Conservation (phyloP, 2,113 vertebrate species). For the Circaetus cinerascens region DNA sequence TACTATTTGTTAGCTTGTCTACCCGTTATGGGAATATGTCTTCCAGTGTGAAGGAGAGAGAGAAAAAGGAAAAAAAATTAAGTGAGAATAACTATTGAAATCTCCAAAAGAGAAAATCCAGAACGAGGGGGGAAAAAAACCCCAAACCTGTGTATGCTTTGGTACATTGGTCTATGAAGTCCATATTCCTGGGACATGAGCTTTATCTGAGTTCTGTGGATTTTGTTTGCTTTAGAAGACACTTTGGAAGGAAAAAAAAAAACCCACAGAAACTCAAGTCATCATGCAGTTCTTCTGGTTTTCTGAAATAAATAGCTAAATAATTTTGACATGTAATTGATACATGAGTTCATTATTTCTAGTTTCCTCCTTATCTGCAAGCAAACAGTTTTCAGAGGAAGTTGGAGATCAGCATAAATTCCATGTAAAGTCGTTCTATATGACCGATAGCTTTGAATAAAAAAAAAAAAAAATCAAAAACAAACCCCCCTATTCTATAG, state of each 20-base stretch:
- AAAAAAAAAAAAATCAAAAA: not conserved
- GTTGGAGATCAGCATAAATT: not conserved
- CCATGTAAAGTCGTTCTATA: not conserved
- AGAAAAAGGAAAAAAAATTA: not conserved
- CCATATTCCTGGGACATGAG: not conserved
- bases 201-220: not conserved
- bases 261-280: not conserved
- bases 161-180: not conserved
- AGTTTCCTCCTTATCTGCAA: conserved; percentile 37
- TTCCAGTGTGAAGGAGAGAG: not conserved
- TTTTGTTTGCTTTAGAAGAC: not conserved
- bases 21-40: accelerated
- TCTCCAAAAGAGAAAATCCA: not conserved
- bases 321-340: conserved; percentile 5
- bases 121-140: accelerated
- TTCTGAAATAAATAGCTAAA: not conserved
- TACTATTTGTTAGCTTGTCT: not conserved
- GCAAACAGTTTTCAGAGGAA: conserved; percentile 20
- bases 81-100: not conserved
- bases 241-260: not conserved
- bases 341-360: conserved; percentile 30
- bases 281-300: not conserved
- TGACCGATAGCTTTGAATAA: not conserved
- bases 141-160: not conserved
- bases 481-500: not conserved